phyloP scores from a whole-genome alignment of 1,140 invertebrate genomes.

The Hetaerina americana region DNA sequence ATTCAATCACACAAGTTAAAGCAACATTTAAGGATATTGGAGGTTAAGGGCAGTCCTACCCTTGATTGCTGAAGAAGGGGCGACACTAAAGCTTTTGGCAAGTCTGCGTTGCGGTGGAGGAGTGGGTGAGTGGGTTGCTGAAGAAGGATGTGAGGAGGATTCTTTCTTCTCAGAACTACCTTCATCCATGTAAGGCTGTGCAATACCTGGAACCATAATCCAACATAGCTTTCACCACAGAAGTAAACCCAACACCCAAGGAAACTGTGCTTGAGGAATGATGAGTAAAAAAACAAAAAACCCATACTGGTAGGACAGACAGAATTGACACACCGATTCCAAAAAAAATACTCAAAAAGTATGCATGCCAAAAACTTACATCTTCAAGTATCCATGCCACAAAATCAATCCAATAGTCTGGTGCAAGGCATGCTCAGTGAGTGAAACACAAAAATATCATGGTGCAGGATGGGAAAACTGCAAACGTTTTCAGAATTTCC shows the following conservation, averaged over 20 bases:
- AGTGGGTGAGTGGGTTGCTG: slow-evolving; percentile 30
- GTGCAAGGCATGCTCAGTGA: too few species aligned
- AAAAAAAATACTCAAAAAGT: too few species aligned
- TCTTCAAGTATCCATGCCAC: too few species aligned
- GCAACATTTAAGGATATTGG: not conserved
- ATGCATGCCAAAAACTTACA: too few species aligned
- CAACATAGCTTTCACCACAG: slow-evolving; percentile 3
- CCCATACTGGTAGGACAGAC: too few species aligned
- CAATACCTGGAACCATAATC: slow-evolving; percentile 29
- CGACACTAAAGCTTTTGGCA: slow-evolving; percentile 79
- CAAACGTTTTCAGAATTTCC: too few species aligned
- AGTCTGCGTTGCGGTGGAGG: slow-evolving; percentile 67
- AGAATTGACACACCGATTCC: too few species aligned
- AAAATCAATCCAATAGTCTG: too few species aligned
- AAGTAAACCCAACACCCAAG: not conserved
- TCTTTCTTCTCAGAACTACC: slow-evolving; percentile 14
- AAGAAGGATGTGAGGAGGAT: slow-evolving; percentile 39
- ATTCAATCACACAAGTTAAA: not conserved
- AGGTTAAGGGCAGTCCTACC: slow-evolving; percentile 26
- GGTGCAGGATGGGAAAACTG: too few species aligned
- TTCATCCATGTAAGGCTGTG: slow-evolving; percentile 35
- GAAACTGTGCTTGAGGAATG: too few species aligned
- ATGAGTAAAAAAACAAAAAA: too few species aligned
- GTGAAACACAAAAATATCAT: too few species aligned
- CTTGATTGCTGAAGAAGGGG: slow-evolving; percentile 47